phyloP scores from a whole-genome alignment of 2,797 vertebrate species.

The Setipinna tenuifilis region DNA sequence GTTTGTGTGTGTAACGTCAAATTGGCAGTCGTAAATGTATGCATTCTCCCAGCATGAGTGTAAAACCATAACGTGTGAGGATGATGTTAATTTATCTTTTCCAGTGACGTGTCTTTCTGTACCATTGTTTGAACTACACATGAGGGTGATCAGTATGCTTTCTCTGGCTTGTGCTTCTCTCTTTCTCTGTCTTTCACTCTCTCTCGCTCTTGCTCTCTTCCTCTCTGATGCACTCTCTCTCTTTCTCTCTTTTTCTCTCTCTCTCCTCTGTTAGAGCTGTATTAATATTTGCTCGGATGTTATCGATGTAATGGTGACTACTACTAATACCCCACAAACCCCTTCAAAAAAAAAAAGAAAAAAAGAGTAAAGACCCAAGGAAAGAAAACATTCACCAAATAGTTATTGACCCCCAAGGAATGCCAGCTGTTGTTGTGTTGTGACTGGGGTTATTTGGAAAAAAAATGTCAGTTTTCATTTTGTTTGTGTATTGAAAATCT shows the following conservation, averaged over 20 bases:
- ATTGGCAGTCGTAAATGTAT: conserved; percentile 41
- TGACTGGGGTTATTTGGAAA: conserved; percentile 57
- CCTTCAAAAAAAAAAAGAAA: background rate
- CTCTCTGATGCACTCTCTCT: conserved; percentile 58
- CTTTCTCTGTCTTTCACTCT: conserved; percentile 58
- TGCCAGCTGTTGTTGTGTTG: background rate
- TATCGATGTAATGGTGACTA: conserved; percentile 80
- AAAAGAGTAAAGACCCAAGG: conserved; percentile 36
- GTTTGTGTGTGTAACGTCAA: conserved; percentile 8
- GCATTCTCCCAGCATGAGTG: conserved; percentile 70
- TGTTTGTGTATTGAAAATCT: conserved; percentile 35
- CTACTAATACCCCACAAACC: conserved; percentile 37
- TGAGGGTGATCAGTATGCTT: conserved; percentile 31
- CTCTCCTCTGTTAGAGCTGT: conserved; percentile 67
- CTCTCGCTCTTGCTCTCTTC: conserved; percentile 69
- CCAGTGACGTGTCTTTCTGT: conserved; percentile 74
- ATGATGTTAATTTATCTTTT: conserved; percentile 54
- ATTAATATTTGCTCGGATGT: conserved; percentile 77
- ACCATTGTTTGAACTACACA: conserved; percentile 93
- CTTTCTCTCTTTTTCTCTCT: conserved; percentile 56
- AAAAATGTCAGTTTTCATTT: conserved; percentile 38
- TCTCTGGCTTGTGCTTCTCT: conserved; percentile 74
- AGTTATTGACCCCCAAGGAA: conserved; percentile 22
- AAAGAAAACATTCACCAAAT: conserved; percentile 89
- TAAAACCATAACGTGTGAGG: conserved; percentile 71